Base-by-base conservation (phyloP, 2,797 vertebrate genomes). In the Botia almorhae region DNA sequence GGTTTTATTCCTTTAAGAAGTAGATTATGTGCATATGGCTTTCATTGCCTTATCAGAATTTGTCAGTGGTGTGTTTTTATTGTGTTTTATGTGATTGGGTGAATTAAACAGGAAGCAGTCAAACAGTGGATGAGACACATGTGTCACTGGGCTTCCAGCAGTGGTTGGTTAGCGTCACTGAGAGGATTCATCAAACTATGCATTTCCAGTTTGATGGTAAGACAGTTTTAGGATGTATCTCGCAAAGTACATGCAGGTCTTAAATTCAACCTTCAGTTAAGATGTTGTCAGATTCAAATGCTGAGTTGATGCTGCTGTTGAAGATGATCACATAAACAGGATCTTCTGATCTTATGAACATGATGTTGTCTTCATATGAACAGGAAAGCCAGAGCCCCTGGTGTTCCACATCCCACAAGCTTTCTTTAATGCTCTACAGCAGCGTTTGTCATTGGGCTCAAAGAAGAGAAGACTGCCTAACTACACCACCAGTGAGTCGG, bases 141-240 rank as follows among this genome's bases (percentile, higher is more conserved):
- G 94, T 96, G 87, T 90, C 89, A 4, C 86, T 97, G 87, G 92
- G 95, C 63, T 98, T 98, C 92, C 94, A 95, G 46, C 95, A 95
- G 73, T 98, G 96, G 96, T 90, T 98, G 88, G 92, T 94, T 75
- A 92, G 96, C 0, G 95, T 97, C 87, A 97, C 96, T 0, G 96
- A 98, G 87, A 93, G 95, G 81, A 97, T 98, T 88, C 96, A 98
- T 75, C 96, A 97, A 83, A 96, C 95, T 0, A 98, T 98, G 97
- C 96, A 98, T 85, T 98, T 96, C 92, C 96, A 97, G 90, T 96
- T 94, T 74, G 94, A 96, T 17, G 96, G 96, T 98, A 88, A 89
- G 92, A n/a, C 7, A 85, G 10, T 26, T 5, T 21, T 26, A 10
- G 16, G 6, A 4, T 0, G 14, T 21, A 21, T 23, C 10, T 50